These are phyloP conservation scores for Trachops cirrhosus DNA, from an alignment of 2,797 vertebrate genomes.

Conservation along the genomic window DNA sequence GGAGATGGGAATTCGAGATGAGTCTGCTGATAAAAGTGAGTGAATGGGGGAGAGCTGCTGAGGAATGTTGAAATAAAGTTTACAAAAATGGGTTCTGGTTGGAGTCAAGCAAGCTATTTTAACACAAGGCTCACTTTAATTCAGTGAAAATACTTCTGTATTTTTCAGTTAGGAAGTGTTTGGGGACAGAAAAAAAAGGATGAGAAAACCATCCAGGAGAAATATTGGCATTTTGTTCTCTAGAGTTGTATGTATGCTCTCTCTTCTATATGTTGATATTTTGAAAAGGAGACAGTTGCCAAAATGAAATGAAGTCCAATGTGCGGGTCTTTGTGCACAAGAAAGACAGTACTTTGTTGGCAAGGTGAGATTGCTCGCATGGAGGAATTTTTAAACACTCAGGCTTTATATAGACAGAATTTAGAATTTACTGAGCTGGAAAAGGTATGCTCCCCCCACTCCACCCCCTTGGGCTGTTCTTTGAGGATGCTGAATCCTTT, in stretches of 20 bases:
- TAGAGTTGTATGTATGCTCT: neutral
- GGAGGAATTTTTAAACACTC: constrained; percentile 42
- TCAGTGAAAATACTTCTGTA: constrained; percentile 29
- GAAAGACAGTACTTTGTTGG: constrained; percentile 15
- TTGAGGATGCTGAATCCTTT: constrained; percentile 61
- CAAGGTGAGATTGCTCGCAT: constrained; percentile 26
- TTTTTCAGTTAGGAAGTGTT: constrained; percentile 26
- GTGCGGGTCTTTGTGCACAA: neutral
- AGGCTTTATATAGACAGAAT: constrained; percentile 47
- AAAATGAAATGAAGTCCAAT: constrained; percentile 35
- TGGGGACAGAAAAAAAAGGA: neutral
- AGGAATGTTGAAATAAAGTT: constrained; percentile 10
- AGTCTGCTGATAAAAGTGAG: neutral
- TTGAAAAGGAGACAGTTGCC: constrained; percentile 42
- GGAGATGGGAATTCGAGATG: neutral
- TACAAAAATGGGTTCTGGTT: constrained; percentile 38
- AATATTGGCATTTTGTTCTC: constrained; percentile 35
- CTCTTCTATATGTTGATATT: constrained; percentile 47
- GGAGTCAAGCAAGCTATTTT: constrained; percentile 44
- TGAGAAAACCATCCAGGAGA: constrained; percentile 5
- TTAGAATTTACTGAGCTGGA: constrained; percentile 56
- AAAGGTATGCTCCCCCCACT: neutral
- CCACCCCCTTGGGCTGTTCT: neutral
- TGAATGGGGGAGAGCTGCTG: neutral
- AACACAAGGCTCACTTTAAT: constrained; percentile 11